phyloP scores from a whole-genome alignment of 2,888 invertebrate genomes.

The Apamea anceps region DNA sequence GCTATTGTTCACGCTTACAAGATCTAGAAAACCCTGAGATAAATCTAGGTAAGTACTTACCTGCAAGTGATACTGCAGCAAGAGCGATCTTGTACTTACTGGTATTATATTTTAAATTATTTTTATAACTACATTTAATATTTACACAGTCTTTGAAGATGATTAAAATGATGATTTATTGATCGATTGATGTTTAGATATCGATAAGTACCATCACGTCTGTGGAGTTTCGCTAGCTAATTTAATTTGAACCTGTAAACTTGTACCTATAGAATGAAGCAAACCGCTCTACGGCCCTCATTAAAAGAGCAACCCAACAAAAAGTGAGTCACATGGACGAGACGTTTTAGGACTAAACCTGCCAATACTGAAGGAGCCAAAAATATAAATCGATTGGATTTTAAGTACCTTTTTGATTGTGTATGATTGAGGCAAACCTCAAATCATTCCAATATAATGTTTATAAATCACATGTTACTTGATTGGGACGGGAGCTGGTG shows the following conservation, averaged over 20 bases:
- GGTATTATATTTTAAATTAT: no score
- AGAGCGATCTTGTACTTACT: not conserved
- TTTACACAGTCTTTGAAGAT: no score
- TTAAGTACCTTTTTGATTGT: constrained; percentile 39
- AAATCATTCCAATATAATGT: constrained; percentile 45
- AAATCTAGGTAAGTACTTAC: not conserved
- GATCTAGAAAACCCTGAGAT: not conserved
- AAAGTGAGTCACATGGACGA: constrained; percentile 5
- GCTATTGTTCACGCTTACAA: not conserved
- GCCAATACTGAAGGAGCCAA: not conserved
- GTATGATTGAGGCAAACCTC: constrained; percentile 56
- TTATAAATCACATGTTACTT: constrained; percentile 47
- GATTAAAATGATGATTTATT: no score
- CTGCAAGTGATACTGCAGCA: not conserved
- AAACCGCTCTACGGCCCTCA: not conserved
- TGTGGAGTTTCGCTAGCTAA: not conserved
- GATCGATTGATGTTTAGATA: no score
- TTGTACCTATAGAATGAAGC: no score
- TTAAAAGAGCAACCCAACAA: not conserved
- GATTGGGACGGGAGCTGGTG: constrained; percentile 27
- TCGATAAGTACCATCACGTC: not conserved
- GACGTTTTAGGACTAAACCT: not conserved
- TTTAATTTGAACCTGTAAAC: not conserved
- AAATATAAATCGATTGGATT: constrained; percentile 51
- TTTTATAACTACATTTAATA: no score